A percentile compares a stretch with the other conserved stretches of the same genome.
Conservation (phyloP, 2,113 vertebrate genomes). For the Dasyprocta punctata region DNA sequence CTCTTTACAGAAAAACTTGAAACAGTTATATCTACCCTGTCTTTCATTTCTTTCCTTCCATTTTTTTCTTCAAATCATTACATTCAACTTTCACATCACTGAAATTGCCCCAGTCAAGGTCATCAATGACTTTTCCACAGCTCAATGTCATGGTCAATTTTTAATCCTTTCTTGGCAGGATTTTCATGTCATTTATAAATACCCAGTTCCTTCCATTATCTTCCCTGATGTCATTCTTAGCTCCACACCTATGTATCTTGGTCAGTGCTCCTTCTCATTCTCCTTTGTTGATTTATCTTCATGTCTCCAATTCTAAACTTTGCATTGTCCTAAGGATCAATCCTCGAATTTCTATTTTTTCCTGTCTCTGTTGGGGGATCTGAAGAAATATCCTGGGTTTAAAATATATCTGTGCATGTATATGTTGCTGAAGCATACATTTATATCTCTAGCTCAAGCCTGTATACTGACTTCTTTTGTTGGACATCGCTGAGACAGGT, state of each 20-base stretch:
- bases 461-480: background rate
- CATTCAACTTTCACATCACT: background rate
- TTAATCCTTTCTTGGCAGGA: background rate
- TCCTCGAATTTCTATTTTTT: background rate
- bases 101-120: background rate
- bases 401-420: background rate
- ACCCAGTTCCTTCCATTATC: background rate
- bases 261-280: background rate
- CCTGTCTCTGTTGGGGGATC: background rate
- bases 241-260: background rate
- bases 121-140: background rate
- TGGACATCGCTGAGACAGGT: background rate
- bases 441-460: background rate
- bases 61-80: background rate
- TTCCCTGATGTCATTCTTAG: background rate
- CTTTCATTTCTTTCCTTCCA: background rate
- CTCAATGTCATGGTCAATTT: slow-evolving; percentile 25
- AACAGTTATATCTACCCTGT: background rate
- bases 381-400: background rate
- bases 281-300: background rate
- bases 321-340: background rate
- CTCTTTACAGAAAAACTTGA: background rate
- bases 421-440: background rate
- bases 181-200: background rate
- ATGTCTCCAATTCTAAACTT: background rate